Evolutionary conservation across 1,140 invertebrate genomes (phyloP), one percentile per base, ranked within the genome.

Genomic region (Anthonomus grandis): DNA sequence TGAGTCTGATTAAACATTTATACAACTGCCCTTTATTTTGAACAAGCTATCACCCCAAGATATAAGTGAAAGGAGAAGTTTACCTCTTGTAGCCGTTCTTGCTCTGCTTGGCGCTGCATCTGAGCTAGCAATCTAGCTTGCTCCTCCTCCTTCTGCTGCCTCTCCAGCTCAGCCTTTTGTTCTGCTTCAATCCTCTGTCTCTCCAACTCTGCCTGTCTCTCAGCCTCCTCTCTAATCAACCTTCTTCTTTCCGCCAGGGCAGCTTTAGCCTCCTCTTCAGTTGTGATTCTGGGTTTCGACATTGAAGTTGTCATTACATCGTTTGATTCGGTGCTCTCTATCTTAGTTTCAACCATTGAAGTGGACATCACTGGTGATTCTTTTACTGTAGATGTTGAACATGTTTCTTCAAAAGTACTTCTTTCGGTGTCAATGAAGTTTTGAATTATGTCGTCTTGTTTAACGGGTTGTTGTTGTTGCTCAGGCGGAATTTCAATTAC

Each of bases 201-300:
- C 74, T 92, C 89, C 19, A 87, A 73, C 75, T 93, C 90, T 10
- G 89, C 88, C 78, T 91, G 87, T 55, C 86, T 75, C 79, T 93
- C 91, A 37, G 89, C 86, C 74, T 93, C 89, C 76, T 93, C 90
- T 27, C 91, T 74, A 22, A 90, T 90, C 37, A 91, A 76, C 59
- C 89, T 77, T 64, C 91, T 77, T 63, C 90, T 81, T 78, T 93
- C 91, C 4, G 91, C 91, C 34, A 95, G 75, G 24, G 90, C 90
- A 21, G 90, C 90, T 76, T 92, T 93, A 13, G 91, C 91, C 77
- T 93, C 85, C 74, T 91, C 90, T 75, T 93, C 91, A 1, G 90
- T 92, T 5, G 86, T 89, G 59, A 93, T 92, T 56, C 84, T 77
- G 12, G 76, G 77, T 55, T 85, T 86, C 1, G 82, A 81, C 59